Base-by-base conservation (phyloP, 1,140 invertebrate genomes). In the Pogonus chalceus region DNA sequence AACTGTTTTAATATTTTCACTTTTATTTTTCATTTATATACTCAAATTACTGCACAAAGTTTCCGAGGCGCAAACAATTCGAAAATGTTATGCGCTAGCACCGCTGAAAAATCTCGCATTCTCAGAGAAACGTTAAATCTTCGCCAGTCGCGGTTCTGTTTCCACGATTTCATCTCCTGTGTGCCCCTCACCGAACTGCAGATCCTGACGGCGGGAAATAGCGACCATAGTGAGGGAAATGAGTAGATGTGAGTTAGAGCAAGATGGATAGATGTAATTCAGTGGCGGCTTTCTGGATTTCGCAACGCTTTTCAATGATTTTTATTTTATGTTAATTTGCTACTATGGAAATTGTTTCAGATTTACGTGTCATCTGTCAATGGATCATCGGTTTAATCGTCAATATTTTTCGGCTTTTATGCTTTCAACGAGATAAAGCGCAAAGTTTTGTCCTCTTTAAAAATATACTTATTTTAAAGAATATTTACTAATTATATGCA, bases 1-100 rank as follows among this genome's bases (percentile, higher is more conserved):
- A n/a, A n/a, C n/a, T n/a, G n/a, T n/a, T n/a, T n/a, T n/a, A n/a
- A n/a, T n/a, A n/a, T n/a, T n/a, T n/a, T n/a, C n/a, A n/a, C n/a
- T n/a, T n/a, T n/a, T n/a, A n/a, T n/a, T n/a, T 12, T 12, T 43
- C 37, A 43, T 43, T 18, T 43, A 43, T 43, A 43, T 43, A 43
- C 37, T 43, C 37, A 43, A 43, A 43, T 43, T 43, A 43, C 37
- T 16, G 7, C 26, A 31, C 4, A 31, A 31, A 31, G 14, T 14
- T 43, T 43, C 18, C 37, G 37, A 43, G 9, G 18, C 37, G 18
- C 18, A 43, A 43, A 43, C 37, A 43, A 43, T 43, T 43, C 18
- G 3, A 43, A 43, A 43, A 43, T 43, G 18, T 7, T 16, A 18
- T 31, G 14, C 7, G 26, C 26, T 7, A 7, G 4, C 26, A 18